Evolutionary conservation across 2,888 invertebrate species (phyloP).

Genomic region (Lydus trimaculatus): DNA sequence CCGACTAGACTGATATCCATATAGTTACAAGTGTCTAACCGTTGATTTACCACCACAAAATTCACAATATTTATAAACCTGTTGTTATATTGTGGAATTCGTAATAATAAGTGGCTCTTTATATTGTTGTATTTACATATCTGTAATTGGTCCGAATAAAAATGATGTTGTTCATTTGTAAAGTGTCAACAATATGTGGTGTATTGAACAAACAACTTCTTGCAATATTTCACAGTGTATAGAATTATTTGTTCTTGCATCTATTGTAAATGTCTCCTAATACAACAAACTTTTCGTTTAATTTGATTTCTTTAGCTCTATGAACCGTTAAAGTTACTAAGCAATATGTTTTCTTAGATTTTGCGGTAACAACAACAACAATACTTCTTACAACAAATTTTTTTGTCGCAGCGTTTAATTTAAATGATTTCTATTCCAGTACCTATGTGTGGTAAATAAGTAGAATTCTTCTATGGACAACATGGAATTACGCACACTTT

Average conservation of each 20-base stretch:
- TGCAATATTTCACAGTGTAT: neutral
- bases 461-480: neutral
- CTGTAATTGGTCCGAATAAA: too few relatives aligned
- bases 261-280: neutral
- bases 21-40: too few relatives aligned
- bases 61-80: too few relatives aligned
- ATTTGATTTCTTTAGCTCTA: conserved; percentile 3
- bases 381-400: neutral
- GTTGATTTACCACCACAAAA: too few relatives aligned
- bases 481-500: conserved; percentile 24
- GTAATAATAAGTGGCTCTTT: too few relatives aligned
- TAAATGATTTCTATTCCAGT: neutral
- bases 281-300: neutral
- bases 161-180: too few relatives aligned
- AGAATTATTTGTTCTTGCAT: neutral
- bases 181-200: too few relatives aligned
- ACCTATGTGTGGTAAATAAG: neutral
- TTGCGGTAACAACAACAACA: neutral
- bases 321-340: conserved; percentile 5
- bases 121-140: too few relatives aligned
- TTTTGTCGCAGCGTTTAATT: neutral
- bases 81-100: too few relatives aligned
- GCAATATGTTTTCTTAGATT: neutral
- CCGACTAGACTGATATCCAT: neutral
- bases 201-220: neutral